A percentile compares a stretch with the other conserved stretches of the same genome.
phyloP scores from a whole-genome alignment of 2,888 invertebrate genomes.

The Amphimallon solstitiale region DNA sequence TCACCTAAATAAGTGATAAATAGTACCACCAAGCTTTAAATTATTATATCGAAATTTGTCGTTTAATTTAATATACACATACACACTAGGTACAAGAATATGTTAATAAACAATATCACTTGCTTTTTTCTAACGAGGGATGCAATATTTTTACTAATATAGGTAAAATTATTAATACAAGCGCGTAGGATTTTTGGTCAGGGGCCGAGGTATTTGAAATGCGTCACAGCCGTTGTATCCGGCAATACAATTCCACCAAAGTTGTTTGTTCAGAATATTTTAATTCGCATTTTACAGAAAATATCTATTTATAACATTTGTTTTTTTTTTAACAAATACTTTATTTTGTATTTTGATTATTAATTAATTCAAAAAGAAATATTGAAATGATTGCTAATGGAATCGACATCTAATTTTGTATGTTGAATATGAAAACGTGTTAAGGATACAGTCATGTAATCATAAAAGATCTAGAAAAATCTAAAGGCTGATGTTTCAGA shows the following conservation, averaged over 20 bases:
- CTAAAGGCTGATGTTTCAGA: too few species aligned
- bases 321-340: too few species aligned
- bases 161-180: not conserved
- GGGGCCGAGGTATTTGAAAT: slow-evolving; percentile 2
- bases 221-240: not conserved
- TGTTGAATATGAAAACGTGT: too few species aligned
- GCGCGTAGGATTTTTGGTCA: slow-evolving; percentile 28
- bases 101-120: not conserved
- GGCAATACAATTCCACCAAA: slow-evolving; percentile 23
- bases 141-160: not conserved
- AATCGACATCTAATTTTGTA: too few species aligned
- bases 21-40: slow-evolving; percentile 11
- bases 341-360: too few species aligned
- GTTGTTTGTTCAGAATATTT: not conserved
- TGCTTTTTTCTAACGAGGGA: not conserved
- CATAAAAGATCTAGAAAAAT: too few species aligned
- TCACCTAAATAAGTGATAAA: slow-evolving; percentile 4
- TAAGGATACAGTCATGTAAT: too few species aligned
- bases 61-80: not conserved
- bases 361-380: too few species aligned
- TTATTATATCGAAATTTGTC: not conserved
- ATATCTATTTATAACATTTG: too few species aligned
- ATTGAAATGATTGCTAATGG: too few species aligned
- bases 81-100: not conserved
- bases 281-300: too few species aligned